Evolutionary conservation across 2,888 invertebrate genomes (phyloP).

Genomic region (Mesodorylaimus sp.): DNA sequence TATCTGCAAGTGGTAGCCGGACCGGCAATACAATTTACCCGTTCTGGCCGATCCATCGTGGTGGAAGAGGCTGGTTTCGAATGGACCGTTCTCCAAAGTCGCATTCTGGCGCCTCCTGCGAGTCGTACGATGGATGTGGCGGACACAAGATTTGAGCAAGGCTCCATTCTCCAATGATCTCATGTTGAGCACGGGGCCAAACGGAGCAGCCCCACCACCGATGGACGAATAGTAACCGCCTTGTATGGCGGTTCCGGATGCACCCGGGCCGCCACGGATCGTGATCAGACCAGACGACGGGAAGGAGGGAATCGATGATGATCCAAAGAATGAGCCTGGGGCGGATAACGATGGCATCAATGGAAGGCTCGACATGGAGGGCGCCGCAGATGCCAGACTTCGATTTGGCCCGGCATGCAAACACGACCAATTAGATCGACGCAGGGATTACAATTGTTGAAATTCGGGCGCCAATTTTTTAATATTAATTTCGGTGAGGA

Average conservation of each 20-base stretch:
- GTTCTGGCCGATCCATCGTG: not conserved
- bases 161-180: not conserved
- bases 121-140: not conserved
- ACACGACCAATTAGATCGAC: too few relatives aligned
- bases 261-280: too few relatives aligned
- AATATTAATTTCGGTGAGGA: too few relatives aligned
- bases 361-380: too few relatives aligned
- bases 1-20: constrained; percentile 14
- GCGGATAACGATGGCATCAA: too few relatives aligned
- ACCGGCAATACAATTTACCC: constrained; percentile 14
- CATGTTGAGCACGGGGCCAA: not conserved
- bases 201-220: constrained; percentile 1
- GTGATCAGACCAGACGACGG: too few relatives aligned
- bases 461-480: too few relatives aligned
- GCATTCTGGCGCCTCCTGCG: not conserved
- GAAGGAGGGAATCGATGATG: too few relatives aligned
- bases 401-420: too few relatives aligned
- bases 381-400: too few relatives aligned
- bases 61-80: not conserved
- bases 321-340: too few relatives aligned
- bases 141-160: not conserved
- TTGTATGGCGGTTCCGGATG: constrained; percentile 76
- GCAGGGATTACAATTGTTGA: too few relatives aligned
- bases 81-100: not conserved
- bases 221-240: constrained; percentile 46